A percentile compares a stretch with the other conserved stretches of the same genome.
These are phyloP conservation scores for Sitophilus oryzae DNA, from an alignment of 1,140 invertebrate genomes.

Conservation along the genomic window DNA sequence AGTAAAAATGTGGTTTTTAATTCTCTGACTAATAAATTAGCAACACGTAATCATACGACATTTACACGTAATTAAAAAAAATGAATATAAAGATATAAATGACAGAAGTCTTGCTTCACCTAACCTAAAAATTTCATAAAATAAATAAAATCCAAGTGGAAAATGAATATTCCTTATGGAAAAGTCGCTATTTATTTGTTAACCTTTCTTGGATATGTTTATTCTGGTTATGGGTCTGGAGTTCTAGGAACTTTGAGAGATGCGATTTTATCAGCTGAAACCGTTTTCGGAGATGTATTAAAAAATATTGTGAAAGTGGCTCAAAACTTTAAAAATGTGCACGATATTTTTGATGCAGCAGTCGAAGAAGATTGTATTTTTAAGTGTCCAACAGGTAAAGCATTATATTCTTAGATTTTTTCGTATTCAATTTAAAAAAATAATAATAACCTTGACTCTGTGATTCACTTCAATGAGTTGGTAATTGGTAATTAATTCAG, in stretches of 20 bases:
- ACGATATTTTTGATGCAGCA: slow-evolving; percentile 76
- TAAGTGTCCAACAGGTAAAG: slow-evolving; percentile 63
- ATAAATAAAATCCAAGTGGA: neutral
- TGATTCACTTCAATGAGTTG: too few species aligned
- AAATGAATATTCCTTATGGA: slow-evolving; percentile 65
- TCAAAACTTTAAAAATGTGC: slow-evolving; percentile 66
- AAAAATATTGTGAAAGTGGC: slow-evolving; percentile 69
- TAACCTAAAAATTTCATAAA: slow-evolving; percentile 4
- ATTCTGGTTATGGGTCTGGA: slow-evolving; percentile 71
- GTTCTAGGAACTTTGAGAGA: slow-evolving; percentile 66
- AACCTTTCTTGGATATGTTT: slow-evolving; percentile 71
- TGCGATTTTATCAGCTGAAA: slow-evolving; percentile 70
- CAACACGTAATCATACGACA: neutral
- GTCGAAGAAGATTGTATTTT: slow-evolving; percentile 77
- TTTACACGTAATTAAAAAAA: neutral
- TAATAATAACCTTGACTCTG: too few species aligned
- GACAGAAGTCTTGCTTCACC: slow-evolving; percentile 21
- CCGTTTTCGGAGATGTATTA: slow-evolving; percentile 68
- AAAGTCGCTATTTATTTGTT: slow-evolving; percentile 67
- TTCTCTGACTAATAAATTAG: slow-evolving; percentile 1
- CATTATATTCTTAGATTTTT: too few species aligned
- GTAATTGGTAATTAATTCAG: too few species aligned
- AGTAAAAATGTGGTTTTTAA: too few species aligned
- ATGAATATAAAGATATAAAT: neutral
- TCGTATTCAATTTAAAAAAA: too few species aligned